Percentiles rank a stretch among this genome's conserved stretches.
Conservation (phyloP, 2,888 invertebrate species). For the Phengaris arion region DNA sequence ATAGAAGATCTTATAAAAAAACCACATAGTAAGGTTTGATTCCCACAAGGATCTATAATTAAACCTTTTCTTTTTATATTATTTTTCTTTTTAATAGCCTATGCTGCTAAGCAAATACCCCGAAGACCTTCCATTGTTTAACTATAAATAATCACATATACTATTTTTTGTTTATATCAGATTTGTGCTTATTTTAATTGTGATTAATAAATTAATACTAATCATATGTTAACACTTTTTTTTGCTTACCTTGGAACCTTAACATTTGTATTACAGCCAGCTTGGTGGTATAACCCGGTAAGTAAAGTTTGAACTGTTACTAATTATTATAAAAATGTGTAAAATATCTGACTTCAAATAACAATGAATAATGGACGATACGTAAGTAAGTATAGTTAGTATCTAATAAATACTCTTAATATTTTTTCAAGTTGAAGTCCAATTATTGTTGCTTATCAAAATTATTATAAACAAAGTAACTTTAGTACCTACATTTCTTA, state of each 20-base stretch:
- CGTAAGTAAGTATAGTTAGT: background rate
- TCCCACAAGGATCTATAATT: background rate
- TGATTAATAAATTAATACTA: slow-evolving; percentile 38
- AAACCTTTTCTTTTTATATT: background rate
- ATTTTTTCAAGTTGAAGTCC: too few relatives aligned
- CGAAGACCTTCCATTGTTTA: background rate
- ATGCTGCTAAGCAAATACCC: too few relatives aligned
- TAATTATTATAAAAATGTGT: background rate
- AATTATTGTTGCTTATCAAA: too few relatives aligned
- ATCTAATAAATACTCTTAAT: too few relatives aligned
- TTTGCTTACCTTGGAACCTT: slow-evolving; percentile 59
- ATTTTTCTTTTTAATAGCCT: too few relatives aligned
- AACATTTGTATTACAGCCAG: slow-evolving; percentile 81
- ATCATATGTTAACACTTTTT: slow-evolving; percentile 41
- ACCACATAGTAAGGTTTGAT: background rate
- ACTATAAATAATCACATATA: background rate
- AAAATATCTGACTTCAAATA: background rate
- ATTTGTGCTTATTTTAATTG: slow-evolving; percentile 27
- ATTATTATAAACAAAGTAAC: too few relatives aligned
- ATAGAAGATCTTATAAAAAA: background rate
- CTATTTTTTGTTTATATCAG: background rate
- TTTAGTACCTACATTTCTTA: too few relatives aligned
- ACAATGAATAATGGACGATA: background rate
- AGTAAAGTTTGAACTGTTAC: slow-evolving; percentile 70
- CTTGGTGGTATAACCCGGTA: slow-evolving; percentile 96